Base-by-base conservation (phyloP, 2,888 invertebrate genomes). In the Yponomeuta plumbellus region DNA sequence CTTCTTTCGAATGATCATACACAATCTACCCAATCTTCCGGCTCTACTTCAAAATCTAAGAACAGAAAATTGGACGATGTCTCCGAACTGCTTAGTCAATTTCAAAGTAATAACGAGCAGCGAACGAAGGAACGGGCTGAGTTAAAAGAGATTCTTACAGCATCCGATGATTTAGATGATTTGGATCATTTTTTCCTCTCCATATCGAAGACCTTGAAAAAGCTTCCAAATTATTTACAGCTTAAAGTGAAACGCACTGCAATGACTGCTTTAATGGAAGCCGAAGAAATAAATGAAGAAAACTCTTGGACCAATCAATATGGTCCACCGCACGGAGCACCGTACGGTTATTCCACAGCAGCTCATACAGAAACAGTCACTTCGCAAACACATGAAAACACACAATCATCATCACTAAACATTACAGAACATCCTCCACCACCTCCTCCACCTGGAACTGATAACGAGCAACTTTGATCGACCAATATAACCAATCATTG, bases 231-330 rank as follows among this genome's bases (percentile, higher is more conserved):
- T 67, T 69, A 69, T 68, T 68, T 69, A 64, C 69, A 69, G 64
- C 68, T 63, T 63, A 58, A 69, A 68, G 67, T 68, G 59, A 67
- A 69, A 69, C 67, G 67, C 63, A 69, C 61, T 63, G 67, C 67
- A 67, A 67, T 69, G 65, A 68, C 58, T 59, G 68, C 67, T 68
- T 59, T 68, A 52, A 67, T 68, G 67, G 67, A 69, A 69, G 66
- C 67, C 66, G 67, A 69, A 65, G 67, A 69, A 69, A 62, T 69
- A 67, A 68, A 69, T 66, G 67, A 67, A 69, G 65, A 69, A 66
- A 62, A 69, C 63, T 67, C 65, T 56, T 69, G 67, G 67, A 67
- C 67, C 64, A 56, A 56, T 56, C 56, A 56, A 56, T 56, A 56
- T 56, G 56, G 56, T 56, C n/a, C 56, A 56, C 56, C 56, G 56